These are phyloP conservation scores for Furnarius figulus DNA, from an alignment of 2,113 vertebrate species.

Conservation along the genomic window DNA sequence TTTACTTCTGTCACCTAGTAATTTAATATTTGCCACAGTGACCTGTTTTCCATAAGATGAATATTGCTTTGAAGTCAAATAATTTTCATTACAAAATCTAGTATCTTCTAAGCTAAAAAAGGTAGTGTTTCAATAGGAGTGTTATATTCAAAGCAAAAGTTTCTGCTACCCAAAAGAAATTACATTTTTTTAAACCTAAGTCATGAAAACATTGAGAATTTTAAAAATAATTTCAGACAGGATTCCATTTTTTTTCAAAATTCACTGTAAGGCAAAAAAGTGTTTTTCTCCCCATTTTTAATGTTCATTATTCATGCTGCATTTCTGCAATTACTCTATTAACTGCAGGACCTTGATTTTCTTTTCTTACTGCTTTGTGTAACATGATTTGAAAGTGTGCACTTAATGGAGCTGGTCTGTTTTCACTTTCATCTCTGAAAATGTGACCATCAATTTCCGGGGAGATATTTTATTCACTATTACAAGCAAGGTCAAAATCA, in stretches of 20 bases:
- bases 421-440: background rate
- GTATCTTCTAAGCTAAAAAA: background rate
- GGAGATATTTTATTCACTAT: background rate
- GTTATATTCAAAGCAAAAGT: background rate
- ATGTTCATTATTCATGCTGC: background rate
- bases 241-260: background rate
- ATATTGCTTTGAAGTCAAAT: background rate
- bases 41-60: background rate
- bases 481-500: background rate
- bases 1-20: background rate
- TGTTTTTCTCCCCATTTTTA: background rate
- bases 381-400: background rate
- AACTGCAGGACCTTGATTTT: background rate
- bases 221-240: background rate
- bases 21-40: background rate
- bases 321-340: background rate
- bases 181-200: background rate
- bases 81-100: background rate
- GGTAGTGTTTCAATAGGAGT: background rate
- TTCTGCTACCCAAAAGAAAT: background rate
- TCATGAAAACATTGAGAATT: background rate
- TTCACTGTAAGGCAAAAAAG: background rate
- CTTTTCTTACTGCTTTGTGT: background rate
- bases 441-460: background rate
- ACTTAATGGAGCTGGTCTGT: background rate